Evolutionary conservation across 2,888 invertebrate genomes (phyloP).

Genomic region (Morinoia aosen): DNA sequence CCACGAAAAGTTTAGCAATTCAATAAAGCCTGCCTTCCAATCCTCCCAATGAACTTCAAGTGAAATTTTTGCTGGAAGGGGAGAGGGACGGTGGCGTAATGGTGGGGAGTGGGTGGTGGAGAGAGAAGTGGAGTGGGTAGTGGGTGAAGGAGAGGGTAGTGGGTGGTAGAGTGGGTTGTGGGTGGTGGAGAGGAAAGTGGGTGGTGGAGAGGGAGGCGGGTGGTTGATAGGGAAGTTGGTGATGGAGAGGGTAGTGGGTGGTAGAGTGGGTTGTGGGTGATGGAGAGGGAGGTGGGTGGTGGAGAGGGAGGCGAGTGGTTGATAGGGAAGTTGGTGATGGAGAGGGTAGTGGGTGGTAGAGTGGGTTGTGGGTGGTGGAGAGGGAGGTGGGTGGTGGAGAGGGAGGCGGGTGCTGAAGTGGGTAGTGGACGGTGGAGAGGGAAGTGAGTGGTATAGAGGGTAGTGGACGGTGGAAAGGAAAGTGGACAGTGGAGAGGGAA

Average conservation of each 20-base stretch:
- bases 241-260: too few relatives aligned
- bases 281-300: background rate
- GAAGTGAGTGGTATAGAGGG: too few relatives aligned
- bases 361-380: too few relatives aligned
- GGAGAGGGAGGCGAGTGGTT: background rate
- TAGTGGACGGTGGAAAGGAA: background rate
- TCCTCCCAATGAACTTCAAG: constrained; percentile 22
- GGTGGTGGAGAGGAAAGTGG: background rate
- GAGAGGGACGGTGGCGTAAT: background rate
- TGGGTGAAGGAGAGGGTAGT: background rate
- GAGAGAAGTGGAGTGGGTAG: background rate
- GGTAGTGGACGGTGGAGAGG: background rate
- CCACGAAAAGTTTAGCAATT: constrained; percentile 20
- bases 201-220: background rate
- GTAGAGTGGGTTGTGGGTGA: too few relatives aligned
- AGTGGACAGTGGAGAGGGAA: background rate
- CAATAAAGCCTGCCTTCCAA: constrained; percentile 25
- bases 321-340: background rate
- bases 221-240: background rate
- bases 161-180: too few relatives aligned
- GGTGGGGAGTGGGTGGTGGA: background rate
- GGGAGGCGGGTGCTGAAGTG: background rate
- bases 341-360: too few relatives aligned
- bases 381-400: background rate
- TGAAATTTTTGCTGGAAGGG: background rate